These are phyloP conservation scores for Macrosteles quadrilineatus DNA, from an alignment of 1,140 invertebrate species.

Conservation along the genomic window DNA sequence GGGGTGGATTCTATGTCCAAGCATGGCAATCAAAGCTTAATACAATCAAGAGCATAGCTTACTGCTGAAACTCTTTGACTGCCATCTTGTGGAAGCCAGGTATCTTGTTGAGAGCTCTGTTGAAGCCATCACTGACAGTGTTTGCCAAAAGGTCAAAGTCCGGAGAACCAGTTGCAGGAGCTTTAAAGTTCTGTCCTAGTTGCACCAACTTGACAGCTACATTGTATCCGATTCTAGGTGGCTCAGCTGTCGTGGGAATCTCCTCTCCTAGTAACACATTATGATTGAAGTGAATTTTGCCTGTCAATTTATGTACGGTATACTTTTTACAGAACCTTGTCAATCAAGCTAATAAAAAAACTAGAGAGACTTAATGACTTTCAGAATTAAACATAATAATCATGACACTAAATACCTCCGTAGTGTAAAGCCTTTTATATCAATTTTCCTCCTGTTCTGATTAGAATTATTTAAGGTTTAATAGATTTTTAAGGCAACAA, in stretches of 20 bases:
- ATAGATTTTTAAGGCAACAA: no score
- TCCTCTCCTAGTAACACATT: conserved; percentile 38
- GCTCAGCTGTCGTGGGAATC: conserved; percentile 51
- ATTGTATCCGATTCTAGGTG: conserved; percentile 66
- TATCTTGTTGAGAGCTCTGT: conserved; percentile 60
- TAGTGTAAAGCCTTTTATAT: no score
- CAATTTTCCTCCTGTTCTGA: no score
- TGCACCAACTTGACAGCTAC: conserved; percentile 73
- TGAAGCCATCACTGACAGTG: conserved; percentile 58
- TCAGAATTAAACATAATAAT: no score
- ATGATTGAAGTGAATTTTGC: not conserved
- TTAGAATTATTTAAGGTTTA: no score
- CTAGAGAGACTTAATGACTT: no score
- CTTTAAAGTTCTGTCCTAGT: conserved; percentile 71
- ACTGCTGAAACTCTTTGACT: conserved; percentile 73
- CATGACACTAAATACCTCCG: no score
- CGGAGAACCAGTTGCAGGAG: conserved; percentile 64
- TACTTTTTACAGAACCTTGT: no score
- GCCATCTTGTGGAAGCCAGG: conserved; percentile 72
- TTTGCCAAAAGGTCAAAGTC: conserved; percentile 75
- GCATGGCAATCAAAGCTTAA: no score
- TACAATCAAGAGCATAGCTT: conserved; percentile 48
- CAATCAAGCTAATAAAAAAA: no score
- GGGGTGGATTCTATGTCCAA: no score
- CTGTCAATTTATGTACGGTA: no score